phyloP scores from a whole-genome alignment of 2,113 vertebrate genomes.

The Festucalex cinctus region DNA sequence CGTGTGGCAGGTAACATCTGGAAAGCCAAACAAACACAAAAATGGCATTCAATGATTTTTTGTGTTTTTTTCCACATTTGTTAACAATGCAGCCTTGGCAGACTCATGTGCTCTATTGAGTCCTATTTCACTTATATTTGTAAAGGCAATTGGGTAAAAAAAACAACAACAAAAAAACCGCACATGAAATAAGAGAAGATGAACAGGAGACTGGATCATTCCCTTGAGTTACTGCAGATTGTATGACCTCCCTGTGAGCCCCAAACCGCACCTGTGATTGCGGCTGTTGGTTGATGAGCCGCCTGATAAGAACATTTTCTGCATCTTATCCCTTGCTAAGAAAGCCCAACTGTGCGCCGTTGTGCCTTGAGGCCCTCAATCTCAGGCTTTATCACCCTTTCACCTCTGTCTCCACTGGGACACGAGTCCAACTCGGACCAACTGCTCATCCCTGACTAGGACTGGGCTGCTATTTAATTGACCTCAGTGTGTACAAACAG shows the following conservation, averaged over 20 bases:
- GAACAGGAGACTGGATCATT: constrained; percentile 15
- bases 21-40: background rate
- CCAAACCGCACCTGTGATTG: constrained; percentile 45
- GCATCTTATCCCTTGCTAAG: constrained; percentile 19
- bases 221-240: constrained; percentile 18
- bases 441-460: constrained; percentile 17
- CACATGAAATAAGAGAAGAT: background rate
- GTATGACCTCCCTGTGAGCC: constrained; percentile 11
- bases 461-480: constrained; percentile 35
- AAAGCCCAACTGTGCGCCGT: constrained; percentile 26
- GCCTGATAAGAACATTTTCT: constrained; percentile 47
- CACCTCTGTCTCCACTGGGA: constrained; percentile 40
- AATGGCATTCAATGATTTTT: background rate
- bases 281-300: constrained; percentile 35
- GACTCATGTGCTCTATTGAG: background rate
- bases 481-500: constrained; percentile 36
- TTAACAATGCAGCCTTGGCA: background rate
- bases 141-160: background rate
- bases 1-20: background rate
- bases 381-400: constrained; percentile 31
- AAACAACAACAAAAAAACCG: too few relatives aligned
- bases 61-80: background rate
- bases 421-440: constrained; percentile 26
- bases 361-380: constrained; percentile 27
- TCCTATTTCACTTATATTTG: background rate